A percentile compares a stretch with the other conserved stretches of the same genome.
Conservation (phyloP, 2,888 invertebrate genomes). For the Stegana nigrithorax region DNA sequence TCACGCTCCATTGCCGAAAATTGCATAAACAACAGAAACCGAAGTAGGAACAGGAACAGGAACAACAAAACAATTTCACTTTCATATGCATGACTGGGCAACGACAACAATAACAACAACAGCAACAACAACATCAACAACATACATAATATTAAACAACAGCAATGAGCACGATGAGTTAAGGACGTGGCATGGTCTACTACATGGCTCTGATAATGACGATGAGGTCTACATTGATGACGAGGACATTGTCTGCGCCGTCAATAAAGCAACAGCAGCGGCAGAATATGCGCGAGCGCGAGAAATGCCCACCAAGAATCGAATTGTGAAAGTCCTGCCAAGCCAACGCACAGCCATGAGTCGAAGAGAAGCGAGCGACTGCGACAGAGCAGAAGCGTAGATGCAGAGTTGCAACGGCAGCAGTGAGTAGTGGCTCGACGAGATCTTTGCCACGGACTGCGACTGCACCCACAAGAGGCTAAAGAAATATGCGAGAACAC, state of each 20-base stretch:
- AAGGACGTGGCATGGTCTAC: not conserved
- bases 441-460: not conserved
- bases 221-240: not conserved
- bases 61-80: not conserved
- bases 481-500: not conserved
- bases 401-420: not conserved
- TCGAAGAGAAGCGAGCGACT: not conserved
- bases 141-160: not conserved
- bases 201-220: not conserved
- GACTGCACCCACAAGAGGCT: not conserved
- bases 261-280: not conserved
- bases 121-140: not conserved
- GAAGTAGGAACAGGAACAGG: not conserved
- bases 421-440: not conserved
- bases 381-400: not conserved
- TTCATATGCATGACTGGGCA: not conserved
- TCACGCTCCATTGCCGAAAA: not conserved
- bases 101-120: not conserved
- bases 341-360: not conserved
- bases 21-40: not conserved
- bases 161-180: not conserved
- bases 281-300: constrained; percentile 4
- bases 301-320: constrained; percentile 19
- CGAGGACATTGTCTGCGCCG: not conserved
- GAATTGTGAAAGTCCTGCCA: constrained; percentile 13